Evolutionary conservation across 2,797 vertebrate genomes (phyloP), one percentile per base, ranked within the genome.

Genomic region (Sebastes diploproa): DNA sequence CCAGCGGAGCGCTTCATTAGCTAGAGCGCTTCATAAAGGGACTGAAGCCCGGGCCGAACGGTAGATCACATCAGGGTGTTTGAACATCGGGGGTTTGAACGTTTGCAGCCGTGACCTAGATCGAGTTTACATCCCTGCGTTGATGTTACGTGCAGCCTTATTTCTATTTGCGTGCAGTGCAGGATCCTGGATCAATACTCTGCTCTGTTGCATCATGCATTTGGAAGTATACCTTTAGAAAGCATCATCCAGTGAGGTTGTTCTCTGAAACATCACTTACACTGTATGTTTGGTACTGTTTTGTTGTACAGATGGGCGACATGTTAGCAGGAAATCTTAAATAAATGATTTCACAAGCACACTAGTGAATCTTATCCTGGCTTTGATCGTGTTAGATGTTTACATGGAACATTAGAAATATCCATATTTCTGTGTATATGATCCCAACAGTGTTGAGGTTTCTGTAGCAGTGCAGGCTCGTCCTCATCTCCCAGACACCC

Each of bases 1-100:
- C 81, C 73, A 84, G 36, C 34, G 22, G 72, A 90, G 74, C 76
- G 54, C 62, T 86, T 89, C 73, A 83, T 89, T 78, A 89, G 69
- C 22, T 4, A 1, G 36, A 89, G 78, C 34, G 30, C 77, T 74
- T 75, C 59, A 68, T 56, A n/a, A 76, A 62, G 50, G 76, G 54
- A 64, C 42, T 2, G 75, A 82, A 82, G 74, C 7, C 1, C 6
- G 4, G 80, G 62, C 2, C 6, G 3, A 63, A 10, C 8, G 29
- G 32, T 38, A 80, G 66, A 67, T 42, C 69, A 70, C 68, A 11
- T 73, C 70, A 67, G 46, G 22, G 58, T n/a, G 67, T 78, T 70
- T n/a, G 36, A 38, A 38, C 36, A 77, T 77, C 46, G 78, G 52
- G 52, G 14, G 71, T 50, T 67, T 12, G 56, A 63, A 29, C 25